Evolutionary conservation across 2,797 vertebrate species (phyloP).

Genomic region (Coregonus ussuriensis): DNA sequence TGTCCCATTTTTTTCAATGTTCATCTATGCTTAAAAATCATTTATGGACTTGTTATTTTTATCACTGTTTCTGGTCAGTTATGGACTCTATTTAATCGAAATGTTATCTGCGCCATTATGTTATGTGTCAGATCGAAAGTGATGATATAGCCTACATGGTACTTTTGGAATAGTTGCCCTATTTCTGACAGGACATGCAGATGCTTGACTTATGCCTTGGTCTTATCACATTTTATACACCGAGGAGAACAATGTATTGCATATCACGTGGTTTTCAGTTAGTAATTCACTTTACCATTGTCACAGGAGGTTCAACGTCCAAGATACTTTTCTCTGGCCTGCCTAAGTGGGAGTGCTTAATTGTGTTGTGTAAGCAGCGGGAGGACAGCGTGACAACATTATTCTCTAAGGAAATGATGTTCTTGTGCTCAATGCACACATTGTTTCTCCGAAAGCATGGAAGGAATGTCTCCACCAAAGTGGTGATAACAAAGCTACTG

Average conservation of each 20-base stretch:
- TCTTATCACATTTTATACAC: slow-evolving; percentile 15
- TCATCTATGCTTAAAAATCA: neutral
- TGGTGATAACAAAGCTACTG: slow-evolving; percentile 16
- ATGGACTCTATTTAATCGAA: neutral
- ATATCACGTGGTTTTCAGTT: neutral
- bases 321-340: slow-evolving; percentile 15
- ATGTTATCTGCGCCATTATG: neutral
- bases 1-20: neutral
- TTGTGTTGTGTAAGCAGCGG: neutral
- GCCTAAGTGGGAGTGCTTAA: slow-evolving; percentile 7
- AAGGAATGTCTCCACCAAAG: slow-evolving; percentile 35
- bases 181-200: neutral
- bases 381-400: slow-evolving; percentile 6
- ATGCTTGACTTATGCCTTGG: slow-evolving; percentile 3
- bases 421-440: slow-evolving; percentile 13
- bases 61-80: neutral
- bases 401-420: slow-evolving; percentile 15
- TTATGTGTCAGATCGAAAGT: neutral
- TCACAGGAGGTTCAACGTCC: neutral
- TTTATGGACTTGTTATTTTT: neutral
- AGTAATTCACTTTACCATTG: neutral
- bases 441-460: slow-evolving; percentile 20
- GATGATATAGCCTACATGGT: neutral
- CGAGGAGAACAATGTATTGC: neutral
- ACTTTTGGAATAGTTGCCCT: neutral